Conservation (phyloP, 2,888 invertebrate genomes). For the Heteromyza rotundicornis region DNA sequence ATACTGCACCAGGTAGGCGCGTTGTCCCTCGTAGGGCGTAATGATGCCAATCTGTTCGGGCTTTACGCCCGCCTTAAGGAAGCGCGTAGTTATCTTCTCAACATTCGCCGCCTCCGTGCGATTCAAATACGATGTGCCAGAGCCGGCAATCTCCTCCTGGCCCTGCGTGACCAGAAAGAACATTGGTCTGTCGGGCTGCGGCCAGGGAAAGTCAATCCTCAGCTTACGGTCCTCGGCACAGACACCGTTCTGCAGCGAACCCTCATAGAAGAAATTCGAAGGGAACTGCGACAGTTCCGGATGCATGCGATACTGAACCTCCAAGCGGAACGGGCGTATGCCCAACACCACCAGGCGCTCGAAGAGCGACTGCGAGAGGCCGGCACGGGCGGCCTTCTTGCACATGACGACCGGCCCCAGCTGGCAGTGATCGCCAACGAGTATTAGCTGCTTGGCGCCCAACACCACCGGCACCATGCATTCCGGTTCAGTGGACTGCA, state of each 20-base stretch:
- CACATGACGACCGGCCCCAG: slow-evolving; percentile 99
- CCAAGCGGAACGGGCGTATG: slow-evolving; percentile 94
- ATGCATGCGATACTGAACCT: slow-evolving; percentile 99
- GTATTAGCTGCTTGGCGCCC: slow-evolving; percentile 94
- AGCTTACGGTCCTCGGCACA: slow-evolving; percentile 94
- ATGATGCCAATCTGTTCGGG: slow-evolving; percentile 99
- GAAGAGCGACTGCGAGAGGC: slow-evolving; percentile 95
- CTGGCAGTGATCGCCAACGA: slow-evolving; percentile 99
- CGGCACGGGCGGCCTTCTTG: slow-evolving; percentile 97
- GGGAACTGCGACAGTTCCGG: slow-evolving; percentile 97
- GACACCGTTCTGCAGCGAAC: slow-evolving; percentile 98
- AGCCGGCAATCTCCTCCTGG: slow-evolving; percentile 98
- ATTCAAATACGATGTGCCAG: slow-evolving; percentile 98
- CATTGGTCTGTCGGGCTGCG: slow-evolving; percentile 94
- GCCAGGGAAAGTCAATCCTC: slow-evolving; percentile 98
- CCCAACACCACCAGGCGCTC: slow-evolving; percentile 96
- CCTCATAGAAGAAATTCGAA: slow-evolving; percentile 99
- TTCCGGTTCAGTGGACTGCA: slow-evolving; percentile 97
- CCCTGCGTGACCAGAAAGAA: slow-evolving; percentile 99
- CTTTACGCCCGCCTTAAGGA: slow-evolving; percentile 91
- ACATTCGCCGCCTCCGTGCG: slow-evolving; percentile 98
- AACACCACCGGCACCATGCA: slow-evolving; percentile 99
- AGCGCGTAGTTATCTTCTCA: slow-evolving; percentile 95
- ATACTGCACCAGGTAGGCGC: slow-evolving; percentile 96
- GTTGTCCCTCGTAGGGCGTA: slow-evolving; percentile 98